Evolutionary conservation across 2,888 invertebrate species (phyloP), one percentile per base, ranked within the genome.

Genomic region (Ophraella communa): DNA sequence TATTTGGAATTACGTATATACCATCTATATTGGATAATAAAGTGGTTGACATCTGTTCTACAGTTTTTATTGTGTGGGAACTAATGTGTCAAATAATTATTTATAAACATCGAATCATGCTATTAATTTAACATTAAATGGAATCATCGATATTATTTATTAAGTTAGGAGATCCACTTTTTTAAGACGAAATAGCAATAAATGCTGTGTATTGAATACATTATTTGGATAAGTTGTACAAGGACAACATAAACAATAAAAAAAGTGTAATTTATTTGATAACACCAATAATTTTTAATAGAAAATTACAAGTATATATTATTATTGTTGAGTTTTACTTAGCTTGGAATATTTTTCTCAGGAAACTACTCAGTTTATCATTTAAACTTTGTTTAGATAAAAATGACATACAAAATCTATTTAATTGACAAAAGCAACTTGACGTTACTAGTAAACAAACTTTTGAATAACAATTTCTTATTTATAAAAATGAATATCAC

Each of bases 151-250:
- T 58, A 27, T 59, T 35, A 47, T 39, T 45, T 58, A 39, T 59
- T 59, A 45, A 35, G 27, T 54, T 10, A 23, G 42, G 33, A 24
- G 62, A 23, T 57, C 47, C 18, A 54, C 35, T 62, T 45, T 52
- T 52, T 14, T 24, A 54, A 49, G 73, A 73, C 73, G 74, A 49
- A 70, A 70, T 68, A 69, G 71, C n/a, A 73, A 71, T 74, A 72
- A 67, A 70, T 65, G 61, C 66, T 67, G 69, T 69, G 68, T 70
- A 70, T 65, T 71, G 69, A 69, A 72, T 70, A 73, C 59, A 69
- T 60, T 65, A 69, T 70, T 71, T 71, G 69, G 67, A 66, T 71
- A 8, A 30, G 63, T n/a, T 65, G n/a, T 49, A 65, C 69, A 68
- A 71, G 71, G 71, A 69, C 71, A 21, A n/a, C n/a, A n/a, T n/a